Base-by-base conservation (phyloP, 2,888 invertebrate genomes). In the Nephrotoma flavescens region DNA sequence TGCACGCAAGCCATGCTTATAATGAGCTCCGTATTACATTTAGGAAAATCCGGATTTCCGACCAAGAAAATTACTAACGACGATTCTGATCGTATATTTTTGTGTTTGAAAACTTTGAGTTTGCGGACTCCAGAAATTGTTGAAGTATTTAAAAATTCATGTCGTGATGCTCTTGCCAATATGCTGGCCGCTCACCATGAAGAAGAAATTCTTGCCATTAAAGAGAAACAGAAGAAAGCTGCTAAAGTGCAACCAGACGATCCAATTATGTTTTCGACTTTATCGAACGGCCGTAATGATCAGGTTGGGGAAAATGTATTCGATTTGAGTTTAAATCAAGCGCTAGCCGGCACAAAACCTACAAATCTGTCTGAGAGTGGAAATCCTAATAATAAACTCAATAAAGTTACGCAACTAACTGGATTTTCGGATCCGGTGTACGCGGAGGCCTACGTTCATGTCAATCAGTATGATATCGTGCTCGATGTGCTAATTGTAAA, bases 391-490 rank as follows among this genome's bases (percentile, higher is more conserved):
- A 94, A 92, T 88, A 94, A 94, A 89, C 90, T 95, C 19, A 94
- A 94, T 88, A 96, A 96, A 92, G 97, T 98, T 88, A 98, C 98
- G 52, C 99, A 99, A 92, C 93, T 99, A 90, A 99, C 99, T 4
- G 99, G 99, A 12, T 99, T 99, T 93, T 98, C 98, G 0, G 99
- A 99, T 93, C 99, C 99, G 0, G 99, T 99, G 87, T 99, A 99
- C 92, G 98, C 99, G 0, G 99, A 99, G 92, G 99, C 99, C n/a
- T 97, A 99, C 90, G 99, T 99, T 1, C 96, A 99, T 91, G 99
- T 99, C 89, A 98, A 98, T 92, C 98, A 98, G 91, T 99, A 98
- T 92, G 99, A 99, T 91, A 99, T 99, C 89, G 99, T 99, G 85
- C 94, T 99, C 83, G 99, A 99, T 92, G 99, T 99, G 71, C 94